Evolutionary conservation across 2,113 vertebrate species (phyloP), one percentile per base, ranked within the genome.

Genomic region (Engystomops pustulosus): DNA sequence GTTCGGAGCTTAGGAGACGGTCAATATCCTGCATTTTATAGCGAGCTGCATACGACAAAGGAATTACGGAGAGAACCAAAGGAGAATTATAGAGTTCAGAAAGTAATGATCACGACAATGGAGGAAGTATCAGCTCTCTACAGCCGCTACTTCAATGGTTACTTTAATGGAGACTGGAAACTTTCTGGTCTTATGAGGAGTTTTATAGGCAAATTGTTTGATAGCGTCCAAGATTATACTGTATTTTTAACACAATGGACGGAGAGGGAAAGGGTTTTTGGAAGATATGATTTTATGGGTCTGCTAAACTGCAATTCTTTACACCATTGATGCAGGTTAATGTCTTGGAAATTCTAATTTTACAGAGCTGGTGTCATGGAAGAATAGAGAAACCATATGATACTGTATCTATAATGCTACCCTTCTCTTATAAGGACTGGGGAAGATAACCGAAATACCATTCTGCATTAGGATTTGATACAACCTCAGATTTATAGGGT

Each of bases 51-150:
- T 69, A 67, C 3, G 67, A 71, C 80, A 70, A 70, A 53, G 80
- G 45, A 58, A 49, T 71, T 47, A 49, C 23, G 65, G 32, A 81
- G 10, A 14, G 47, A 81, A 70, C 27, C 58, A 62, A 53, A 53
- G 30, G 69, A 58, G 12, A 77, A 32, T 32, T 75, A 38, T 15
- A 71, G 38, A 44, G 41, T 67, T 49, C 38, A 68, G 53, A 60
- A 53, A 25, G 60, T 72, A 82, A 82, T 71, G 45, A 72, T 14
- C 68, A 53, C 58, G 25, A 32, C 80, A 82, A 25, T 49, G 69
- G 41, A 70, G 67, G 80, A 71, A 81, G 71, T 71, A 55, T 71
- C 67, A 71, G 36, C 67, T 81, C 25, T 81, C 67, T 44, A 70
- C 38, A 32, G 34, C 32, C 25, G 36, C 47, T 53, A 68, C 53